A percentile compares a stretch with the other conserved stretches of the same genome.
phyloP scores from a whole-genome alignment of 2,797 vertebrate species.

The Spea hammondii region DNA sequence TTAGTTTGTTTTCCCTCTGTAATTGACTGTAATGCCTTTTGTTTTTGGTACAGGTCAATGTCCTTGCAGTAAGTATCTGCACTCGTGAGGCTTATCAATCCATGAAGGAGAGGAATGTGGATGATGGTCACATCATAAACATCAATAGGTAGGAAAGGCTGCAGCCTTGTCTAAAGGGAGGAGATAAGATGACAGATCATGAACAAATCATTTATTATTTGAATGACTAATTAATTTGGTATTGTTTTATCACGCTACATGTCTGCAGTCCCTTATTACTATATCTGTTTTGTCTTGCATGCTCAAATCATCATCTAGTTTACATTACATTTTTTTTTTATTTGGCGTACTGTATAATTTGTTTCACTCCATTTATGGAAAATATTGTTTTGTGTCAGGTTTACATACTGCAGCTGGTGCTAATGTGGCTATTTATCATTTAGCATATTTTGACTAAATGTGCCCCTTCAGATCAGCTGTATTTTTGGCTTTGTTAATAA shows the following conservation, averaged over 20 bases:
- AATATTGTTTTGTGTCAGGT: too few relatives aligned
- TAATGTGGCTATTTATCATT: too few relatives aligned
- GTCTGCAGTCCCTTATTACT: neutral
- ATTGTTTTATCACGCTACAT: conserved; percentile 3
- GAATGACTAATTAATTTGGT: neutral
- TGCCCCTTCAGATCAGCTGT: too few relatives aligned
- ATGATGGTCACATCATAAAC: conserved; percentile 95
- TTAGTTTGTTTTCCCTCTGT: neutral
- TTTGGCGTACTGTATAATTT: too few relatives aligned
- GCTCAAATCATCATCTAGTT: neutral
- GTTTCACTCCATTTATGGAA: too few relatives aligned
- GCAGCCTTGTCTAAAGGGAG: neutral
- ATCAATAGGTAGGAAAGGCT: conserved; percentile 84
- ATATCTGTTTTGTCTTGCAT: neutral
- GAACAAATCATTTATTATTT: neutral
- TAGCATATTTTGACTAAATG: too few relatives aligned
- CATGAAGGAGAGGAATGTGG: conserved; percentile 90
- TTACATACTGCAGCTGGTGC: too few relatives aligned
- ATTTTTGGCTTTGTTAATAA: too few relatives aligned
- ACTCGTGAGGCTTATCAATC: conserved; percentile 92
- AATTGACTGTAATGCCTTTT: neutral
- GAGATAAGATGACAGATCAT: neutral
- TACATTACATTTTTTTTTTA: too few relatives aligned
- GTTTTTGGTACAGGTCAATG: conserved; percentile 78
- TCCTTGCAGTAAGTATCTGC: conserved; percentile 92